Percentiles rank a stretch among this genome's conserved stretches.
Evolutionary conservation across 2,113 vertebrate genomes (phyloP).

Genomic region (Dasypus novemcinctus): DNA sequence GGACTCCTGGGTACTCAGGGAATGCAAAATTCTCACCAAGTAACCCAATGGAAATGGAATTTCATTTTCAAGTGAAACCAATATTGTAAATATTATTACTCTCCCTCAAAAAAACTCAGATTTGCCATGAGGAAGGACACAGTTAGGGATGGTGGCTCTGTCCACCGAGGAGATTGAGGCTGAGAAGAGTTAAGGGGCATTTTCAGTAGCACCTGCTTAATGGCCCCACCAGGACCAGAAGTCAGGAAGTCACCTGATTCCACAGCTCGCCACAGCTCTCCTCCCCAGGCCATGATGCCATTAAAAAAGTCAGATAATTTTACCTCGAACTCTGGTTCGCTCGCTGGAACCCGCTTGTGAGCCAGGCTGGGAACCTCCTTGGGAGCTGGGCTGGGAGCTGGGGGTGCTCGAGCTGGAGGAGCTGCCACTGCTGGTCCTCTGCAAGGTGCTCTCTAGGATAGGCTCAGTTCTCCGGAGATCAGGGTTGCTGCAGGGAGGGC

Average conservation of each 20-base stretch:
- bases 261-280: fast-evolving
- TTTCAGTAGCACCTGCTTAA: no score
- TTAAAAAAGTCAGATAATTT: constrained; percentile 31
- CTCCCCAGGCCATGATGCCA: fast-evolving
- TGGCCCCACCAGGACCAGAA: neutral
- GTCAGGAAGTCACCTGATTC: neutral
- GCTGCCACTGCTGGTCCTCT: constrained; percentile 96
- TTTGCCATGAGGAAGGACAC: neutral
- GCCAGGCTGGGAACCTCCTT: constrained; percentile 91
- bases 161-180: neutral
- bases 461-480: constrained; percentile 93
- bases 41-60: neutral
- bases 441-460: constrained; percentile 90
- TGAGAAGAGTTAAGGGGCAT: neutral
- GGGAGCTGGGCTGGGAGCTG: constrained; percentile 92
- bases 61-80: neutral
- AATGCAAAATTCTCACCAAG: neutral
- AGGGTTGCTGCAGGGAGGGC: constrained; percentile 88
- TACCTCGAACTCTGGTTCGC: constrained; percentile 92
- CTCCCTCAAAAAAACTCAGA: neutral
- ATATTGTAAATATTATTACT: neutral
- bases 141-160: neutral
- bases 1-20: neutral
- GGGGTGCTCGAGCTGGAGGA: constrained; percentile 98
- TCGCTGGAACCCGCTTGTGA: constrained; percentile 93